Evolutionary conservation across 2,797 vertebrate genomes (phyloP), one percentile per base, ranked within the genome.

Genomic region (Sebastes elongatus): DNA sequence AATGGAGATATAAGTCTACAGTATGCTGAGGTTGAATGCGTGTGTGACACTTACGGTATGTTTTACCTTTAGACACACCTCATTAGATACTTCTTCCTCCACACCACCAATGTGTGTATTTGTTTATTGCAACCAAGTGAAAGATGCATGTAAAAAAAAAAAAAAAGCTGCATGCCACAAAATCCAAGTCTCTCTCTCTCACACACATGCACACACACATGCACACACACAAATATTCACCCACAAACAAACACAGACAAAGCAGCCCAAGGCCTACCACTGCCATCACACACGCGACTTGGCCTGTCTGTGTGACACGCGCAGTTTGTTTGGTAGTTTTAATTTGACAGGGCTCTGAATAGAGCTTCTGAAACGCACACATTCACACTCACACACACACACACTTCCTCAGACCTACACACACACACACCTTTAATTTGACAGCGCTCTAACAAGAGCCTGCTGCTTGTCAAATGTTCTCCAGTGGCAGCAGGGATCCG

Each of bases 371-470:
- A 93, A 89, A 87, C 71, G 65, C 81, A 85, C 85, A 89, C 84
- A 86, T 33, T 30, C 80, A 42, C 76, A 35, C 84, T 73, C 78
- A 64, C 72, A 78, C 74, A 81, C 75, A 28, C 27, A 28, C 27
- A 28, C 27, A 82, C 76, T 67, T 62, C 32, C 86, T 66, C 71
- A 76, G 65, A 84, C 77, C 68, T 64, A 49, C 83, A 81, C 76
- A 86, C 81, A 81, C 28, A 87, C 89, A 91, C 91, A 92, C 94
- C 92, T 96, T 94, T 96, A 96, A 96, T 96, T 96, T 96, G 95
- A 95, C 96, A 94, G 94, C 89, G 93, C 95, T 95, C 95, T 96
- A 96, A 95, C 94, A 96, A 95, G 93, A 95, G 93, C 95, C 94
- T 85, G 92, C 91, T 94, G 95, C 95, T 95, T 96, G 95, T 95